Percentiles rank a stretch among this genome's conserved stretches.
Conservation (phyloP, 2,797 vertebrate genomes). For the Hyperoplus lanceolatus region DNA sequence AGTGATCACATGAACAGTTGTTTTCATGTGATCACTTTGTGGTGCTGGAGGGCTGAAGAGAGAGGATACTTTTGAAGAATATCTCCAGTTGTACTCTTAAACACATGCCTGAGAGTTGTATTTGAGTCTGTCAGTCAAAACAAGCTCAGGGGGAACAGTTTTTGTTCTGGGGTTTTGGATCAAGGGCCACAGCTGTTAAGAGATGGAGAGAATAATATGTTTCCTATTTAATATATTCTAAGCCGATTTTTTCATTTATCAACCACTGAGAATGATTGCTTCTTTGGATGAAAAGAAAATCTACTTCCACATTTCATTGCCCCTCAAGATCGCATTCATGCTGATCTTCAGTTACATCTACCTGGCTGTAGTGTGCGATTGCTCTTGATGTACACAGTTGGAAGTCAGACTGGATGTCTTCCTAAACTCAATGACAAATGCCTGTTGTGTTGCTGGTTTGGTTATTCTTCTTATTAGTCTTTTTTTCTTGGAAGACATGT, state of each 20-base stretch:
- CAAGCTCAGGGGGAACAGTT: slow-evolving; percentile 2
- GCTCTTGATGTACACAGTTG: background rate
- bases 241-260: slow-evolving; percentile 28
- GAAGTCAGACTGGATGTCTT: no score
- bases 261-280: slow-evolving; percentile 20
- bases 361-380: background rate
- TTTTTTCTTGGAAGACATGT: background rate
- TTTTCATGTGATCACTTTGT: background rate
- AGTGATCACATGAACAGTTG: background rate
- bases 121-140: background rate
- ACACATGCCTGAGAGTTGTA: slow-evolving; percentile 4
- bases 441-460: background rate
- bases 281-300: slow-evolving; percentile 26
- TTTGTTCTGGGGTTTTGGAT: slow-evolving; percentile 8
- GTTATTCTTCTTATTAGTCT: background rate
- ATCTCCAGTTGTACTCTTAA: background rate
- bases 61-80: background rate
- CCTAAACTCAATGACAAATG: background rate
- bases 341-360: background rate
- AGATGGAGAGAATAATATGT: slow-evolving; percentile 3
- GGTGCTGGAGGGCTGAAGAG: background rate
- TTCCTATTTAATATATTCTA: background rate
- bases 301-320: slow-evolving; percentile 6
- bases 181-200: slow-evolving; percentile 2
- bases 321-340: background rate